Base-by-base conservation (phyloP, 1,140 invertebrate genomes). In the Scaptomyza pallida region DNA sequence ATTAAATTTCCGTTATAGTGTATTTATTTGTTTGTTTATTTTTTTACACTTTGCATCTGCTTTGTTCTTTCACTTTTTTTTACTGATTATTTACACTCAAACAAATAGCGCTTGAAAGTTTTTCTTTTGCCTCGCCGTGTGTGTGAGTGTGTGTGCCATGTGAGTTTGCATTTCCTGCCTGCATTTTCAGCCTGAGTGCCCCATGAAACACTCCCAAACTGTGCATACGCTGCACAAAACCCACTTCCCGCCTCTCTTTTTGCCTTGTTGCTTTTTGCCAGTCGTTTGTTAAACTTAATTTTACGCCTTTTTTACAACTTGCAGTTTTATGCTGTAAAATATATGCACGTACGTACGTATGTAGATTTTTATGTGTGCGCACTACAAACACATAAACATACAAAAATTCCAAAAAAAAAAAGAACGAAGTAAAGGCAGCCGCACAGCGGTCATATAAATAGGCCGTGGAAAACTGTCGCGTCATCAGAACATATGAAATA, bases 281-380 rank as follows among this genome's bases (percentile, higher is more conserved):
- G 47, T 69, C 63, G 76, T 86, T 86, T 86, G 81, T 88, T 86
- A 88, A 88, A 86, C 82, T 86, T 88, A 88, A 88, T 86, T 86
- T 86, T 86, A 88, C 81, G 82, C 81, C 81, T 75, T 86, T 85
- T 86, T 86, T 86, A 86, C 81, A 86, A 82, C 81, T 88, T 86
- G 77, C 82, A 81, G 77, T 62, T 86, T 88, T 88, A 75, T 88
- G 78, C 75, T 65, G 60, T 75, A 70, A 78, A 81, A 88, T 59
- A 54, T 68, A 69, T 35, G 56, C 26, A 30, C 26, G 26, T 30
- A 30, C 6, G 1, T 44, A 30, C 26, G 26, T 30, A 30, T 2
- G 1, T 44, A 50, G 47, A 56, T 9, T 44, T 33, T 13, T 48
- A 30, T 47, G 16, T 40, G 56, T 16, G n/a, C 56, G 72, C 72